A percentile compares a stretch with the other conserved stretches of the same genome.
phyloP scores from a whole-genome alignment of 2,797 vertebrate genomes.

The Gastrophryne carolinensis region DNA sequence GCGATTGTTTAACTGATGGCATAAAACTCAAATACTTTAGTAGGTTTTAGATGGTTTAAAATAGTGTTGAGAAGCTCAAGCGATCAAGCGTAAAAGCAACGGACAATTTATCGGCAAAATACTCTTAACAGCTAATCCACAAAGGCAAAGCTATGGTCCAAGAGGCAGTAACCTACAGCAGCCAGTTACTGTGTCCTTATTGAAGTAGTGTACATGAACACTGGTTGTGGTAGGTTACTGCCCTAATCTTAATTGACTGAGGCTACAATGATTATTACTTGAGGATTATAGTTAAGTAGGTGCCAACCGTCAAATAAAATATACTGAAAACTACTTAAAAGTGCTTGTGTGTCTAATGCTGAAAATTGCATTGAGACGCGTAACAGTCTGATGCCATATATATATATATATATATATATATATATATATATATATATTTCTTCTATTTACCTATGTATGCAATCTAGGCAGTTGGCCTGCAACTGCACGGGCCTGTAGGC shows the following conservation, averaged over 20 bases:
- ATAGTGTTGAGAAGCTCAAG: too few species aligned
- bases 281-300: neutral
- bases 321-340: neutral
- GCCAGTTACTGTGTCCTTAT: neutral
- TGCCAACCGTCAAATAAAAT: too few species aligned
- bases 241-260: too few species aligned
- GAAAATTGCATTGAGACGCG: conserved; percentile 13
- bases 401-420: too few species aligned
- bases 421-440: too few species aligned
- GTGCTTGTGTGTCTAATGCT: conserved; percentile 1
- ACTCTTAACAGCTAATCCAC: too few species aligned
- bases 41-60: too few species aligned
- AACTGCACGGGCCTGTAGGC: conserved; percentile 64
- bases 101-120: too few species aligned
- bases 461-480: conserved; percentile 67
- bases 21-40: too few species aligned
- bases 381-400: conserved; percentile 30
- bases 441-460: conserved; percentile 9
- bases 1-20: too few species aligned
- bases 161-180: neutral
- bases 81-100: too few species aligned
- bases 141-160: neutral
- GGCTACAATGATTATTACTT: too few species aligned
- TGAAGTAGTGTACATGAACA: neutral
- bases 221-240: neutral